Base-by-base conservation (phyloP, 2,888 invertebrate genomes). In the Agonopterix subpropinquella region DNA sequence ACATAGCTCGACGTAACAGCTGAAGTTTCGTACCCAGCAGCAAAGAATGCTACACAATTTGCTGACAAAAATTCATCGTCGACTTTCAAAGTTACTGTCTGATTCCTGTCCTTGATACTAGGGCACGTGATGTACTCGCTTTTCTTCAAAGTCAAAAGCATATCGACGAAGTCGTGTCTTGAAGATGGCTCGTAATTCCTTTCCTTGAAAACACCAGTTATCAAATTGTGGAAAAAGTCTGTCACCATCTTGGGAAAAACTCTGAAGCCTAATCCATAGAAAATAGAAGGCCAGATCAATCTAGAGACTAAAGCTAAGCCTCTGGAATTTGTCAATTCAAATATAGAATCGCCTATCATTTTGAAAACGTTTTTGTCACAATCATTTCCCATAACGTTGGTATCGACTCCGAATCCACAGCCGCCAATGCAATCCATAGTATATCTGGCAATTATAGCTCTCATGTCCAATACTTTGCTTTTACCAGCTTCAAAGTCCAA, bases 21-120 rank as follows among this genome's bases (percentile, higher is more conserved):
- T 7, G 79, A 73, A 0, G 80, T 79, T 18, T 80, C 80, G 42
- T 64, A 80, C 0, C 80, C 80, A 37, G 77, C 80, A 0, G 62
- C 67, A 41, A 79, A 80, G 50, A 92, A 91, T 0, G 89, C 62
- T 41, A 89, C 77, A 4, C 90, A 86, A 49, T 92, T 91, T 0
- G 90, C 83, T 0, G 85, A 77, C 8, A 91, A 55, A 43, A 90
- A 62, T 2, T 87, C 74, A 8, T 89, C 62, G 1, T 80, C 70
- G 0, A 90, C 61, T 1, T 72, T 62, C 0, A 84, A 8, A 4
- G 36, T 50, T 1, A 60, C 45, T 55, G 50, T 64, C 11, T 42
- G 8, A 11, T 11, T 42, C 18, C 70, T 72, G 0, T 44, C 61
- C 2, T 77, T 58, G 5, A 28, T 28, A 28, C 67, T 66, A 11